Base-by-base conservation (phyloP, 2,113 vertebrate species). In the Tautogolabrus adspersus region DNA sequence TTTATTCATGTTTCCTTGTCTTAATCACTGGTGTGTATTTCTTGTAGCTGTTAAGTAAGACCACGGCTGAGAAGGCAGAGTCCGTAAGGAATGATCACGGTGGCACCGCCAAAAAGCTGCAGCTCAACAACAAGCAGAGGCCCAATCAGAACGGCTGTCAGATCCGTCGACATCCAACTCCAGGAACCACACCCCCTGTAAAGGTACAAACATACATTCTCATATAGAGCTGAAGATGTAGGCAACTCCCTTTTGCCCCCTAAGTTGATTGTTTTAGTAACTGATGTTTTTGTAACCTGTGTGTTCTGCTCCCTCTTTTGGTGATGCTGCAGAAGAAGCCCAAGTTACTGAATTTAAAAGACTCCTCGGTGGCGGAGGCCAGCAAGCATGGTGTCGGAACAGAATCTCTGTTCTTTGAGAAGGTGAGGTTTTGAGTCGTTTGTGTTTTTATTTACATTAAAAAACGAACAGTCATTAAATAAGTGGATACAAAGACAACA, bases 371-470 rank as follows among this genome's bases (percentile, higher is more conserved):
- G 87, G 91, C 93, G 8, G 98, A 99, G 75, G 94, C 95, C 81
- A 95, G 95, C 92, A 99, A 99, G 70, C 98, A 98, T 42, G 96
- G 97, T 23, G 96, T 94, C 30, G 96, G 97, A 71, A 97, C 97
- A 8, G 98, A 99, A 77, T 97, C 97, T 22, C 94, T 98, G 73
- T 99, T 99, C 94, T 99, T 99, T 78, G 98, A 99, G 92, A 99
- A 99, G 96, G 98, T 98, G 71, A 92, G 91, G 40, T 44, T 34
- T 18, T 55, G 6, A 12, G 26, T 0, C 3, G 1, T 55, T 60
- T 64, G 47, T 11, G 30, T 22, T 10, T n/a, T 54, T n/a, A 44
- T 38, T 42, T 42, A 10, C 7, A 11, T 42, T 2, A 34, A 42
- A 11, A 42, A 42, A 9, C 40, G 9, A 10, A 10, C 40, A 42